These are phyloP conservation scores for Caiman crocodilus DNA, from an alignment of 2,797 vertebrate genomes.

Conservation along the genomic window DNA sequence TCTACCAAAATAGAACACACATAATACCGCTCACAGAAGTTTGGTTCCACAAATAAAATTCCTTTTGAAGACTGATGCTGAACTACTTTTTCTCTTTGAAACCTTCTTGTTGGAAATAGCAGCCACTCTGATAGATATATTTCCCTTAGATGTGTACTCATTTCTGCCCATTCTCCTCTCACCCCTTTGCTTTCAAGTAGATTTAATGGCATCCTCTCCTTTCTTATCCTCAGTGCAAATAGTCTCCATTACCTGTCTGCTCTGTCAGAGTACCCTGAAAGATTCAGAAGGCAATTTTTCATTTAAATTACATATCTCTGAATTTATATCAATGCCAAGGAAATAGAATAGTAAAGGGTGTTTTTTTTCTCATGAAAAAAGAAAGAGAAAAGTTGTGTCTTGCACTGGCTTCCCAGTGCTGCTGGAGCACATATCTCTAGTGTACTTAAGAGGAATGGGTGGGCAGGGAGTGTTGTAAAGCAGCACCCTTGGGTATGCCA, in stretches of 20 bases:
- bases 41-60: not conserved
- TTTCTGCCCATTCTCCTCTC: slow-evolving; percentile 14
- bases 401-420: too few relatives aligned
- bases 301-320: slow-evolving; percentile 4
- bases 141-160: slow-evolving; percentile 15
- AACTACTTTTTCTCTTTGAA: slow-evolving; percentile 42
- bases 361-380: not conserved
- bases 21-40: not conserved
- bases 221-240: not conserved
- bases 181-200: not conserved
- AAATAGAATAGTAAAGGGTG: not conserved
- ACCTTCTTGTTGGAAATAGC: slow-evolving; percentile 43
- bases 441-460: too few relatives aligned
- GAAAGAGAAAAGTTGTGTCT: not conserved
- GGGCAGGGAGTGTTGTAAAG: too few relatives aligned
- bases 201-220: slow-evolving; percentile 28
- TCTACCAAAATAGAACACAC: not conserved
- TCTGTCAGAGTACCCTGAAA: not conserved
- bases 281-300: not conserved
- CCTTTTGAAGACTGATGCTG: not conserved
- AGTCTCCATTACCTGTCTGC: not conserved
- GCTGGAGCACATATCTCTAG: too few relatives aligned
- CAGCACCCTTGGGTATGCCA: too few relatives aligned
- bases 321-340: not conserved
- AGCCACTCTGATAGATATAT: not conserved